phyloP scores from a whole-genome alignment of 2,113 vertebrate species.

The Myotis davidii region DNA sequence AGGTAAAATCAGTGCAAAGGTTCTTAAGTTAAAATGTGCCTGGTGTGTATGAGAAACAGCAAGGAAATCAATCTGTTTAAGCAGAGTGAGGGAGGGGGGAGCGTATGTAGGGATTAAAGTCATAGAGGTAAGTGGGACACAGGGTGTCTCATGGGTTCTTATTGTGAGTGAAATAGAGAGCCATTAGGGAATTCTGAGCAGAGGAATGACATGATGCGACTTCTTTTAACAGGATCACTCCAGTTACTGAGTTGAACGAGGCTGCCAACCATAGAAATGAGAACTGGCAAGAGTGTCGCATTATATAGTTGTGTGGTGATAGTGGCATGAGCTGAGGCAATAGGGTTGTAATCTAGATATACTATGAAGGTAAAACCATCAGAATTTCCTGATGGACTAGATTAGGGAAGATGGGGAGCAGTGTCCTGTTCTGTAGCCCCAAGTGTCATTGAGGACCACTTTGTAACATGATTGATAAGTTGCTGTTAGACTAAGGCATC shows the following conservation, averaged over 20 bases:
- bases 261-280: not conserved
- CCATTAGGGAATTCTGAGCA: not conserved
- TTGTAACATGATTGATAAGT: not conserved
- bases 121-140: not conserved
- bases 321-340: not conserved
- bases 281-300: not conserved
- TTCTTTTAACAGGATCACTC: not conserved
- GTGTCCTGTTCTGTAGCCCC: not conserved
- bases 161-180: not conserved
- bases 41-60: not conserved
- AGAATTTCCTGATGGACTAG: constrained; percentile 11
- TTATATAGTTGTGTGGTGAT: not conserved
- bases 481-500: not conserved
- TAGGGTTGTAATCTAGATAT: not conserved
- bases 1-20: not conserved
- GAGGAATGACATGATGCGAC: not conserved
- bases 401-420: not conserved
- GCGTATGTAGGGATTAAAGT: not conserved
- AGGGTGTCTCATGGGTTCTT: not conserved
- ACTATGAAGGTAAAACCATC: not conserved
- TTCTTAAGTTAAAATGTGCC: not conserved
- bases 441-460: not conserved
- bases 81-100: not conserved
- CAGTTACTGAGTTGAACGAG: not conserved
- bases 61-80: not conserved